phyloP scores from a whole-genome alignment of 2,113 vertebrate species.

The Nicator chloris region DNA sequence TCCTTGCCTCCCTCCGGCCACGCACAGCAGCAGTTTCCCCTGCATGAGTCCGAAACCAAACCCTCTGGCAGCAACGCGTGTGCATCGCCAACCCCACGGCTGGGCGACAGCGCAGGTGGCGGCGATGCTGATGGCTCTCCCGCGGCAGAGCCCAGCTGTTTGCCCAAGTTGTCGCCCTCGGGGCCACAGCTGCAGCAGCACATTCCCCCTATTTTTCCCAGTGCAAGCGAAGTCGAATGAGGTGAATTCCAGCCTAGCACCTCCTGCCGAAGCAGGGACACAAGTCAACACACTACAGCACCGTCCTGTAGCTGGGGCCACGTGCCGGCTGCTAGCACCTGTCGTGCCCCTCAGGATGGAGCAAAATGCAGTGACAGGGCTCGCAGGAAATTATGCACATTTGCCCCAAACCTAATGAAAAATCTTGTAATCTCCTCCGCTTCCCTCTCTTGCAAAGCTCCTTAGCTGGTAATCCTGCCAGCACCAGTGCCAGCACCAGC shows the following conservation, averaged over 20 bases:
- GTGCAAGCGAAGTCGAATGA: neutral
- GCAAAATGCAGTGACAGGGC: neutral
- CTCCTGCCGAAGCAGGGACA: neutral
- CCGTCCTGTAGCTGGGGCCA: neutral
- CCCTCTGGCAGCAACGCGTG: neutral
- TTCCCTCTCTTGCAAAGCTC: neutral
- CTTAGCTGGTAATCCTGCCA: constrained; percentile 28
- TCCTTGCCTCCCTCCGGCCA: neutral
- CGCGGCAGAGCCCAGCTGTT: neutral
- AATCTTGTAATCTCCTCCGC: neutral
- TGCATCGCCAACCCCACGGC: rapidly evolving
- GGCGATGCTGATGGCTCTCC: neutral
- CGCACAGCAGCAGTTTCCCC: neutral
- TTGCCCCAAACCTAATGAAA: neutral
- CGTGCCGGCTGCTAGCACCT: neutral
- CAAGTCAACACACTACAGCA: neutral
- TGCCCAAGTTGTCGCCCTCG: rapidly evolving
- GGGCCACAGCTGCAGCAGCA: neutral
- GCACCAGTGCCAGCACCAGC: neutral
- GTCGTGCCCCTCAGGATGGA: neutral
- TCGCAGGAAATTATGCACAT: neutral
- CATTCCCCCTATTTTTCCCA: neutral
- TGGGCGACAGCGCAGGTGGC: neutral
- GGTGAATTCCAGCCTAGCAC: neutral
- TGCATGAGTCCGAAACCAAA: neutral